Evolutionary conservation across 1,140 invertebrate genomes (phyloP), one percentile per base, ranked within the genome.

Genomic region (Arctopsyche grandis): DNA sequence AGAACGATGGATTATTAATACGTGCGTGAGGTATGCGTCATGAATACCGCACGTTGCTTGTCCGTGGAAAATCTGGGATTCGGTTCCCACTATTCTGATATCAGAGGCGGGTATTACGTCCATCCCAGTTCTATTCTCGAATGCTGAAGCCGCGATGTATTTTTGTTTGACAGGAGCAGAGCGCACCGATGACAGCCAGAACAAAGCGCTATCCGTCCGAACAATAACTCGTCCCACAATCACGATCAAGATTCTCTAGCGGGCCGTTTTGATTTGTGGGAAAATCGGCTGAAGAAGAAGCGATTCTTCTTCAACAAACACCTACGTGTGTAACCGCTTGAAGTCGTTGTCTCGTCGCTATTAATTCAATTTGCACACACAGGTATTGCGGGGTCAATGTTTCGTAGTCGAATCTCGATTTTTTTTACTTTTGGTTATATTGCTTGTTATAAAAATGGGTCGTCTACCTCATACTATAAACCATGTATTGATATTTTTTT

Each of bases 231-330:
- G 21, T 66, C 24, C 24, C n/a, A 60, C 56, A 60, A 60, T 60
- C 56, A 21, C 56, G 56, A 66, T 66, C 24, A 14, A 52, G 48
- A 52, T 52, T 24, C 21, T 60, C 21, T 60, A 14, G 16, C 58
- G 58, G 58, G 58, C 58, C 16, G 63, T 66, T 66, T 66, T 66
- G 63, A 66, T 66, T 66, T 66, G 63, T 66, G 63, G 24, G 63
- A 66, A 66, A 66, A 26, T 22, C 14, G 48, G 10, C 29, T 38
- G 14, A 60, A 21, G 14, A 16, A 21, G 56, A 60, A 21, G 56
- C 56, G 56, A 60, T 60, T 60, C 56, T 60, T 60, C 56, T 60
- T 21, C 21, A 16, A 38, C 29, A 38, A n/a, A 60, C 56, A 60
- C 56, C 56, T 60, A 60, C 56, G 56, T 16, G n/a, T 38, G 29